Percentiles rank a stretch among this genome's conserved stretches.
Conservation (phyloP, 2,113 vertebrate genomes). For the Blennius ocellaris region DNA sequence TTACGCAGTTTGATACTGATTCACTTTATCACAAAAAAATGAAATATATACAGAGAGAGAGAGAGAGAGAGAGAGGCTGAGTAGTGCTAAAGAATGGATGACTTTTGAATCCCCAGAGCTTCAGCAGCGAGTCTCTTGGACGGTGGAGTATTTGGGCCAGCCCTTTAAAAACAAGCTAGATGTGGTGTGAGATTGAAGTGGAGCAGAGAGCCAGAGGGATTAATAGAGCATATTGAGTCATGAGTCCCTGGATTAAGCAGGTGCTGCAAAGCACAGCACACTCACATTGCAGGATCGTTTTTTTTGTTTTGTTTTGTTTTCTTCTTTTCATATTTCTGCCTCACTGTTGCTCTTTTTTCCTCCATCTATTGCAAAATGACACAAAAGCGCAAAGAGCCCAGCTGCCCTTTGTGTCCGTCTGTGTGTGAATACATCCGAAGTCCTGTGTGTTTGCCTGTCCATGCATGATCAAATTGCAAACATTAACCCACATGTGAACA, state of each 20-base stretch:
- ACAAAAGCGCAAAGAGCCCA: background rate
- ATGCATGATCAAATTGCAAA: conserved; percentile 55
- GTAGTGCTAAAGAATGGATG: conserved; percentile 64
- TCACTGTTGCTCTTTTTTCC: conserved; percentile 48
- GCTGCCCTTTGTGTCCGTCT: conserved; percentile 28
- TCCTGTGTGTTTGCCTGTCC: conserved; percentile 50
- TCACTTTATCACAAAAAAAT: conserved; percentile 9
- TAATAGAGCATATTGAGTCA: conserved; percentile 77
- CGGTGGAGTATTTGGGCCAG: conserved; percentile 78
- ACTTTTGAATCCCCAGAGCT: conserved; percentile 72
- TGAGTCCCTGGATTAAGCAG: conserved; percentile 74
- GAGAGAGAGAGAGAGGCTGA: conserved; percentile 21
- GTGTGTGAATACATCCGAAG: conserved; percentile 1
- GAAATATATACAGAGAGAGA: conserved; percentile 3
- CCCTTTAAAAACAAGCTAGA: conserved; percentile 69
- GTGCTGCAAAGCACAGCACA: conserved; percentile 57
- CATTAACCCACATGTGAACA: conserved; percentile 68
- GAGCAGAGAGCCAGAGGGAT: conserved; percentile 66
- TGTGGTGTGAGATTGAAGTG: conserved; percentile 67
- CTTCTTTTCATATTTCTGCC: background rate
- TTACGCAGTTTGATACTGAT: conserved; percentile 27
- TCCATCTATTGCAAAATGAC: conserved; percentile 9
- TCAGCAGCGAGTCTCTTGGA: conserved; percentile 67
- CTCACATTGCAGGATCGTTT: conserved; percentile 35
- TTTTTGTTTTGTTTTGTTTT: conserved; percentile 7